Evolutionary conservation across 1,140 invertebrate genomes (phyloP).

Genomic region (Calephelis nemesis): DNA sequence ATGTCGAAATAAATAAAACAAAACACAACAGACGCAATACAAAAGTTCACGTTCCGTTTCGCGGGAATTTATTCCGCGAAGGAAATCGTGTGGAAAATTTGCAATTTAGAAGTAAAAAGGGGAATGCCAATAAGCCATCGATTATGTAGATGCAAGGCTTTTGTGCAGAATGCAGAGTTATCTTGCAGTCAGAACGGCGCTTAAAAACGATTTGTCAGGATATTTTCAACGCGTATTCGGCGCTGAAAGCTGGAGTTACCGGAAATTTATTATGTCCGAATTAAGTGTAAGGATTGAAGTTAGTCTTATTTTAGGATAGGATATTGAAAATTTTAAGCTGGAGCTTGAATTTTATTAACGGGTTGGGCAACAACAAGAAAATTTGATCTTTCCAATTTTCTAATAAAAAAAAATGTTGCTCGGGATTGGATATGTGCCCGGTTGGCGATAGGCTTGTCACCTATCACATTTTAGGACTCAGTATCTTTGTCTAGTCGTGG

Average conservation of each 20-base stretch:
- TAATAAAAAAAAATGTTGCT: too few relatives aligned
- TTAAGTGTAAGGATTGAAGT: constrained; percentile 6
- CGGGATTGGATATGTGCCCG: too few relatives aligned
- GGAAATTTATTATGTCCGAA: constrained; percentile 39
- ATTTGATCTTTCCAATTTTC: too few relatives aligned
- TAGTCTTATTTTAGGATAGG: neutral
- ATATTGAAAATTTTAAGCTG: neutral
- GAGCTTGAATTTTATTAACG: too few relatives aligned
- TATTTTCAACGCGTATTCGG: constrained; percentile 45
- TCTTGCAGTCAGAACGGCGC: constrained; percentile 61
- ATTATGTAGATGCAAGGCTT: constrained; percentile 73
- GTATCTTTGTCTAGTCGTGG: too few relatives aligned
- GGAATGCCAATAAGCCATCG: constrained; percentile 76
- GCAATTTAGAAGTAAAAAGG: constrained; percentile 76
- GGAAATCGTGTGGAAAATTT: constrained; percentile 78
- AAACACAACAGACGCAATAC: constrained; percentile 42
- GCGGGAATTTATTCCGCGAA: constrained; percentile 71
- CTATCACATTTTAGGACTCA: too few relatives aligned
- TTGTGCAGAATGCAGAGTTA: constrained; percentile 68
- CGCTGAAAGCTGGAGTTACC: constrained; percentile 37
- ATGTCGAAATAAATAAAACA: constrained; percentile 15
- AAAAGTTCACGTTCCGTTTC: constrained; percentile 63
- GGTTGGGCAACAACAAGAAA: too few relatives aligned
- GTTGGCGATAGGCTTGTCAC: too few relatives aligned
- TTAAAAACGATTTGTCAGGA: constrained; percentile 67